Base-by-base conservation (phyloP, 2,113 vertebrate species). In the Scophthalmus maximus region DNA sequence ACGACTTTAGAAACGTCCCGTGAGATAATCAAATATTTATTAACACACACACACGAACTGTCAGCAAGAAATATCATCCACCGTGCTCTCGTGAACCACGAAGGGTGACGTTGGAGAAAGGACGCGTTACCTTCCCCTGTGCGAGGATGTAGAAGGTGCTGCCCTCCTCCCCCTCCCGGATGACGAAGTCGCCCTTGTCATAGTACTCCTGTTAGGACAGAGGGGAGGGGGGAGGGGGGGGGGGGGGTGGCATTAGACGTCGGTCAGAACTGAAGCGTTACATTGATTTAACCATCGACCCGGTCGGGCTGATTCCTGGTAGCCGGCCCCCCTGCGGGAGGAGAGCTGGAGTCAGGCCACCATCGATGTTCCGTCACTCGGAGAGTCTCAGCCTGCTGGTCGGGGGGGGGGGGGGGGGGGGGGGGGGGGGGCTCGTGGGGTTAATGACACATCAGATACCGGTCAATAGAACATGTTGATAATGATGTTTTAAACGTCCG, bases 71-170 rank as follows among this genome's bases (percentile, higher is more conserved):
- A n/a, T n/a, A n/a, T n/a, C n/a, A n/a, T n/a, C n/a, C n/a, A n/a
- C n/a, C n/a, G n/a, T n/a, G n/a, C n/a, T n/a, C n/a, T n/a, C n/a
- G n/a, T n/a, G n/a, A n/a, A n/a, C n/a, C n/a, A n/a, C n/a, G n/a
- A n/a, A n/a, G n/a, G n/a, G n/a, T n/a, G n/a, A n/a, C n/a, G n/a
- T n/a, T n/a, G n/a, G n/a, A n/a, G n/a, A n/a, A n/a, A n/a, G n/a
- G n/a, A n/a, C n/a, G 30, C 30, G 30, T 89, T 91, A 94, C 93
- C 93, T 92, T 92, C 76, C 93, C 93, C 67, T 93, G 92, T 2
- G 93, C 88, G n/a, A 94, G 93, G 71, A 94, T 93, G 91, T 92
- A 94, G 68, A 94, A 94, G 25, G 93, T 94, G 82, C 91, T 94
- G 52, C 93, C 93, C 82, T 94, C 92, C 67, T 94, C 93, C 40